Percentiles rank a stretch among this genome's conserved stretches.
These are phyloP conservation scores for Albula goreensis DNA, from an alignment of 2,113 vertebrate species.

Conservation along the genomic window DNA sequence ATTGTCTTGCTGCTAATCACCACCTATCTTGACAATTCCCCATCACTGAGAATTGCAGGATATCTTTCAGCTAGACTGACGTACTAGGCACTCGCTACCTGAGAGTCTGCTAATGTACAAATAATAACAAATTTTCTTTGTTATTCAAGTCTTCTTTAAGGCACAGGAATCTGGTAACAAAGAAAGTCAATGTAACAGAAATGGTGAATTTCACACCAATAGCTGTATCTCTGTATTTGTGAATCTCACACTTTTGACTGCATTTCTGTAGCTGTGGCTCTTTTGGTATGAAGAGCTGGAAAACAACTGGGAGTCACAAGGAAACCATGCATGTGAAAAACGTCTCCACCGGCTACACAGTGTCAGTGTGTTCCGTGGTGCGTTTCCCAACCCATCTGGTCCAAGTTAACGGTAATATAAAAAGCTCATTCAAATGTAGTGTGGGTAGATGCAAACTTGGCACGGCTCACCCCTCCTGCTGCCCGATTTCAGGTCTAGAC, in stretches of 20 bases:
- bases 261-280: slow-evolving; percentile 50
- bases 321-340: slow-evolving; percentile 58
- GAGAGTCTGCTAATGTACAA: background rate
- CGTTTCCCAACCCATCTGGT: slow-evolving; percentile 75
- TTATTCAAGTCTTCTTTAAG: background rate
- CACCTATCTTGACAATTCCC: background rate
- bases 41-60: background rate
- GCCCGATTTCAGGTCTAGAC: slow-evolving; percentile 82
- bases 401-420: slow-evolving; percentile 78
- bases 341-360: slow-evolving; percentile 51
- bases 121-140: background rate
- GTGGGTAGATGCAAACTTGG: slow-evolving; percentile 78
- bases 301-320: slow-evolving; percentile 57
- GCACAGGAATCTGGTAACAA: slow-evolving; percentile 34
- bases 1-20: background rate
- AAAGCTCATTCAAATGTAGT: slow-evolving; percentile 78
- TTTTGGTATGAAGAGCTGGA: slow-evolving; percentile 56
- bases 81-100: background rate
- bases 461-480: slow-evolving; percentile 60
- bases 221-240: slow-evolving; percentile 48
- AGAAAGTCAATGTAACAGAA: slow-evolving; percentile 48
- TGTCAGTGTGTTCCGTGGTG: slow-evolving; percentile 56
- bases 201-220: slow-evolving; percentile 53
- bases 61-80: background rate
- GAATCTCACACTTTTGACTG: slow-evolving; percentile 44